A percentile compares a stretch with the other conserved stretches of the same genome.
Evolutionary conservation across 2,888 invertebrate species (phyloP).

Genomic region (Pyrrhosoma nymphula): DNA sequence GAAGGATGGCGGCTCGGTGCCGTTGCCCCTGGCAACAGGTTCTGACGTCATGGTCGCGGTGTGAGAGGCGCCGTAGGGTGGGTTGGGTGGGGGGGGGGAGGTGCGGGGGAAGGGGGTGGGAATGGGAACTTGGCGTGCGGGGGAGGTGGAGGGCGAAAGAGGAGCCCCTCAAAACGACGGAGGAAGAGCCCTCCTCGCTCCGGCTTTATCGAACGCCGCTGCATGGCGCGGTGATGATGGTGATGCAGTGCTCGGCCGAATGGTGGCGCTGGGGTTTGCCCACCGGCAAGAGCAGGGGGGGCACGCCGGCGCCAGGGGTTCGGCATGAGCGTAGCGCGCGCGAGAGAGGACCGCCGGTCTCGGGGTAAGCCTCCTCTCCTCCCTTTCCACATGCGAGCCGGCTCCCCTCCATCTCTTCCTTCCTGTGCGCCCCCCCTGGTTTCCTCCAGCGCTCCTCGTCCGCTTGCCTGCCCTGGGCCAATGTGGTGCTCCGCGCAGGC

Average conservation of each 20-base stretch:
- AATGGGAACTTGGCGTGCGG: not conserved
- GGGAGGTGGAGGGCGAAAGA: not conserved
- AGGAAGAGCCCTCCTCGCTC: not conserved
- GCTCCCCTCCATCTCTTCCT: not conserved
- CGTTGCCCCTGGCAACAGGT: conserved; percentile 67
- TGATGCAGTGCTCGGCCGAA: conserved; percentile 56
- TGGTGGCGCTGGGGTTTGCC: conserved; percentile 56
- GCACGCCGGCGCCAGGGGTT: not conserved
- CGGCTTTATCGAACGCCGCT: conserved; percentile 29
- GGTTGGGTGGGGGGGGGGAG: not conserved
- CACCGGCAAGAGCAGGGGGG: not conserved
- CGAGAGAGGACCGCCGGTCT: conserved; percentile 5
- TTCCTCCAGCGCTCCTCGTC: not conserved
- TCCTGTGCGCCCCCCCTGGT: not conserved
- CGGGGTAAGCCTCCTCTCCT: not conserved
- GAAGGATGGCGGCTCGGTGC: conserved; percentile 62
- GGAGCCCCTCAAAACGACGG: not conserved
- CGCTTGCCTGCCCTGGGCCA: conserved; percentile 58
- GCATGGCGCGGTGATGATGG: conserved; percentile 58
- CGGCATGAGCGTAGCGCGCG: not conserved
- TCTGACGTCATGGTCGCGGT: conserved; percentile 62
- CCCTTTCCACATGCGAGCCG: not conserved
- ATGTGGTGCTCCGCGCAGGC: conserved; percentile 33
- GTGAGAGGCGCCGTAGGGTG: not conserved
- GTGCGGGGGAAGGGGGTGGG: not conserved